Evolutionary conservation across 2,888 invertebrate species (phyloP).

Genomic region (Neoaliturus tenellus): DNA sequence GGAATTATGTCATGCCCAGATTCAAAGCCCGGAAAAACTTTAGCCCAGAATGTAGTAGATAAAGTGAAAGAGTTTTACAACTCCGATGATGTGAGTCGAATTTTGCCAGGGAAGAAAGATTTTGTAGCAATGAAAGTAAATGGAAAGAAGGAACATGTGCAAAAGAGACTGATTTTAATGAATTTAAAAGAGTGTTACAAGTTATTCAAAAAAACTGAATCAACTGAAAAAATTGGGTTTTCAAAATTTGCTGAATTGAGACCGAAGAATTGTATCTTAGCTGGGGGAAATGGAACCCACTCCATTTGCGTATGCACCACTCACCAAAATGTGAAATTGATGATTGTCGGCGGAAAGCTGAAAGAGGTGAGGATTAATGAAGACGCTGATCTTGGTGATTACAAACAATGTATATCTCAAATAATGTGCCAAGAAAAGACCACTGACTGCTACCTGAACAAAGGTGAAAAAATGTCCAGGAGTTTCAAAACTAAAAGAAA

Average conservation of each 20-base stretch:
- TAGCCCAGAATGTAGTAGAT: neutral
- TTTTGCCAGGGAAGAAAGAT: conserved; percentile 59
- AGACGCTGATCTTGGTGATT: conserved; percentile 42
- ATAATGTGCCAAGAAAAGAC: conserved; percentile 32
- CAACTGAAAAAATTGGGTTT: conserved; percentile 22
- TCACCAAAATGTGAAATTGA: conserved; percentile 50
- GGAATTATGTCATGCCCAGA: conserved; percentile 44
- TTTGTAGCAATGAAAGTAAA: conserved; percentile 52
- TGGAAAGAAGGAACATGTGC: conserved; percentile 36
- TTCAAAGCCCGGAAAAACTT: conserved; percentile 50
- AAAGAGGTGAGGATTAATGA: conserved; percentile 19
- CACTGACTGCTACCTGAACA: neutral
- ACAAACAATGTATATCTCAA: conserved; percentile 11
- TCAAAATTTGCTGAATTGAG: conserved; percentile 49
- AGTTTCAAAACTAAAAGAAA: conserved; percentile 11
- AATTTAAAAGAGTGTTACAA: conserved; percentile 46
- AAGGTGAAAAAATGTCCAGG: conserved; percentile 46
- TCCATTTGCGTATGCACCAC: conserved; percentile 44
- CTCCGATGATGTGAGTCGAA: conserved; percentile 58
- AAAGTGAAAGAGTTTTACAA: conserved; percentile 57
- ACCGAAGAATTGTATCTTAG: conserved; percentile 54
- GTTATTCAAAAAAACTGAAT: conserved; percentile 41
- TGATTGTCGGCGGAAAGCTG: conserved; percentile 31
- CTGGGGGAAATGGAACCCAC: conserved; percentile 45
- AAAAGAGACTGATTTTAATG: conserved; percentile 46